Evolutionary conservation across 2,888 invertebrate species (phyloP), one percentile per base, ranked within the genome.

Genomic region (Eupithecia subfuscata): DNA sequence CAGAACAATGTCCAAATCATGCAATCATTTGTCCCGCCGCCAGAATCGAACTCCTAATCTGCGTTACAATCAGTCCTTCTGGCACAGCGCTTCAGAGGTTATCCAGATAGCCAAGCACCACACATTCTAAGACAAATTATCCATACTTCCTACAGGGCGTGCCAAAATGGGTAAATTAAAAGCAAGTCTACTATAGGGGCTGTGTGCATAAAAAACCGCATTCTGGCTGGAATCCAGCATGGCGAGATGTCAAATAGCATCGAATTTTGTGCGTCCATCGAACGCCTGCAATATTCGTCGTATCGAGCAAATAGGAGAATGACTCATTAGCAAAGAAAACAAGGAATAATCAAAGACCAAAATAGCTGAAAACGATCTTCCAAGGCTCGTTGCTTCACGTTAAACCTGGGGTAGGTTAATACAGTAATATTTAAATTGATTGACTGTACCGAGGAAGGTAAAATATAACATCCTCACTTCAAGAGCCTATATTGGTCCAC

Each of bases 101-200:
- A 6, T 52, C 11, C 22, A 56, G 22, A 56, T 12, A 56, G 22
- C 12, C 8, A 34, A 64, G 2, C 30, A 14, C 30, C 25, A 34
- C 9, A 64, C 37, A 65, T 89, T 85, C 87, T 75, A 72, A 73
- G 43, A 70, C 89, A 92, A 92, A 92, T 91, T 89, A 91, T 88
- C 87, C 89, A 86, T 88, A 88, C 85, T 92, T 92, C 91, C 92
- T 89, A 71, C 69, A 87, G 85, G 86, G 88, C 87, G 90, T 92
- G 92, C 93, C 93, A 93, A 92, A 92, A 90, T 93, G 90, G 90
- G 91, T 90, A 90, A 93, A 93, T 94, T 93, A 93, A 92, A 90
- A 91, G 87, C 81, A 85, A 92, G 88, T 90, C 89, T 87, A 87
- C 85, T 89, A 88, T 75, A 76, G 73, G 71, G 80, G 84, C 84